Evolutionary conservation across 2,888 invertebrate genomes (phyloP).

Genomic region (Eristalis tenax): DNA sequence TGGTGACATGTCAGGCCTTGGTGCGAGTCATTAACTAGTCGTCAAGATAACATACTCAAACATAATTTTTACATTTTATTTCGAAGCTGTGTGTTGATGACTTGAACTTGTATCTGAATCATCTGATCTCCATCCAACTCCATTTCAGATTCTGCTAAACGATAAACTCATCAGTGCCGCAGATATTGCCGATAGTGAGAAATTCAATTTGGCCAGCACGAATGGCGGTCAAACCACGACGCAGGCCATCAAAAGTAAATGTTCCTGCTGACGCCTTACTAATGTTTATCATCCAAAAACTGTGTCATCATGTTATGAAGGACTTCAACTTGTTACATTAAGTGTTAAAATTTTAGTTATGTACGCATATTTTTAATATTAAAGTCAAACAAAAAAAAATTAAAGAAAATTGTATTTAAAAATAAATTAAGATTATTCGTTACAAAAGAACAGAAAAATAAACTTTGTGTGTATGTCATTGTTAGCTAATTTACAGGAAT

Average conservation of each 20-base stretch:
- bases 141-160: conserved; percentile 88
- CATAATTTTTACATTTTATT: not conserved
- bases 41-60: not conserved
- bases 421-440: conserved; percentile 30
- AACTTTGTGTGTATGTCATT: conserved; percentile 32
- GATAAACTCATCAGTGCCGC: conserved; percentile 88
- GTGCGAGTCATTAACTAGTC: not conserved
- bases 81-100: not conserved
- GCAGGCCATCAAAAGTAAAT: conserved; percentile 77
- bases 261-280: conserved; percentile 78
- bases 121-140: not conserved
- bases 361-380: conserved; percentile 56
- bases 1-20: not conserved
- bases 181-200: conserved; percentile 87
- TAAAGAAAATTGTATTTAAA: conserved; percentile 36
- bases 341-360: conserved; percentile 65
- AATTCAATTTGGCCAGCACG: conserved; percentile 84
- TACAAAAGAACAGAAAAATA: conserved; percentile 9
- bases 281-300: conserved; percentile 36
- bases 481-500: conserved; percentile 35
- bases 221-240: conserved; percentile 77
- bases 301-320: conserved; percentile 63
- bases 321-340: conserved; percentile 59
- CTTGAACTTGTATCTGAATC: not conserved
- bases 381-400: conserved; percentile 12